phyloP scores from a whole-genome alignment of 2,113 vertebrate species.

The Oxygymnocypris stewartii region DNA sequence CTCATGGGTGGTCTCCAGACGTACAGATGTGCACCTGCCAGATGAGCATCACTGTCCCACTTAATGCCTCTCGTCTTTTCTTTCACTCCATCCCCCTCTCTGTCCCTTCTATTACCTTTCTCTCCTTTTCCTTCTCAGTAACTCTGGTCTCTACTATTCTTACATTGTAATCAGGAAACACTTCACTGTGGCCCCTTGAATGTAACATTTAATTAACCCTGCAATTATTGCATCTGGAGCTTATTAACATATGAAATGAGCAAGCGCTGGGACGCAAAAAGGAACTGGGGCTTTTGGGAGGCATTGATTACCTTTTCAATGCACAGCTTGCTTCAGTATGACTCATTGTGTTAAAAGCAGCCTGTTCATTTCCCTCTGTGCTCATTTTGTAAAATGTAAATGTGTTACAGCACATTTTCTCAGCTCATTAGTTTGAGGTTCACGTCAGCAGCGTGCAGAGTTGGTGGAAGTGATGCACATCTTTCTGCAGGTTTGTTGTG shows the following conservation, averaged over 20 bases:
- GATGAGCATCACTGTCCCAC: slow-evolving; percentile 25
- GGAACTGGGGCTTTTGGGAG: slow-evolving; percentile 31
- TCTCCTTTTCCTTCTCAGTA: neutral
- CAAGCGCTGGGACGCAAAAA: slow-evolving; percentile 37
- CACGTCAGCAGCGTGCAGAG: slow-evolving; percentile 1
- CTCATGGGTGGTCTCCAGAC: slow-evolving; percentile 35
- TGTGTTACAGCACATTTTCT: slow-evolving; percentile 36
- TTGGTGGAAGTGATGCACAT: slow-evolving; percentile 1
- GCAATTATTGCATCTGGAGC: slow-evolving; percentile 60
- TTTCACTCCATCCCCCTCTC: neutral
- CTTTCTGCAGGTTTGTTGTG: slow-evolving; percentile 18
- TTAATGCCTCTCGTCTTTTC: slow-evolving; percentile 2
- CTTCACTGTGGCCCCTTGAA: slow-evolving; percentile 40
- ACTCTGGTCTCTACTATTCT: slow-evolving; percentile 14
- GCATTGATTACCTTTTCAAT: slow-evolving; percentile 47
- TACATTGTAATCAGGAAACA: slow-evolving; percentile 35
- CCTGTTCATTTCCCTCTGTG: slow-evolving; percentile 6
- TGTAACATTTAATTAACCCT: slow-evolving; percentile 58
- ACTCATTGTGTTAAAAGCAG: slow-evolving; percentile 31
- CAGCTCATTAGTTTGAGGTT: slow-evolving; percentile 34
- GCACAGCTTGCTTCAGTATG: slow-evolving; percentile 31
- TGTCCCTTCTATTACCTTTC: neutral
- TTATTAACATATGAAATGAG: slow-evolving; percentile 60
- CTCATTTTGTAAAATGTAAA: slow-evolving; percentile 42
- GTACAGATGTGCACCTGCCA: slow-evolving; percentile 27